phyloP scores from a whole-genome alignment of 30 jellyfish, hydroid and myxozoan species.

The Sanderia malayensis region DNA sequence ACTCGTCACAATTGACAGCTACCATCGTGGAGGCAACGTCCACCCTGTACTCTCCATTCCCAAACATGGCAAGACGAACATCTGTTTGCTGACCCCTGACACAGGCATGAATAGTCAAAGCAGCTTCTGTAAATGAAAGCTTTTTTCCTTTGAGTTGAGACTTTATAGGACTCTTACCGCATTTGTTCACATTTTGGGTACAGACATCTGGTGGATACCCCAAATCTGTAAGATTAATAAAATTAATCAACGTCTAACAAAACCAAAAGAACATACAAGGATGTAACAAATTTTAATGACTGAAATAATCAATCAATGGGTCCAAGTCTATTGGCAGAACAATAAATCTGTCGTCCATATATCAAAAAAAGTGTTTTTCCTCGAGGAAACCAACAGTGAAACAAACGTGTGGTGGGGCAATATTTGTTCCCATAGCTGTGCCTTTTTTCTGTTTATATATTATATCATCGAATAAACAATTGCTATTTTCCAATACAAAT shows the following conservation, averaged over 20 bases:
- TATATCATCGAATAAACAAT: too few relatives aligned
- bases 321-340: not conserved
- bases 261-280: not conserved
- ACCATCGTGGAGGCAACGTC: conserved; percentile 8
- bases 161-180: conserved; percentile 7
- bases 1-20: too few relatives aligned
- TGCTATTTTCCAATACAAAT: too few relatives aligned
- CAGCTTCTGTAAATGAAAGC: conserved; percentile 16
- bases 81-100: not conserved
- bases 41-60: not conserved
- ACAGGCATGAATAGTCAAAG: not conserved
- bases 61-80: conserved; percentile 8
- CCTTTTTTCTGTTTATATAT: too few relatives aligned
- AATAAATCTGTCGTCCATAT: too few relatives aligned
- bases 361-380: too few relatives aligned
- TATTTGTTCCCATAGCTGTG: too few relatives aligned
- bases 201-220: conserved; percentile 18
- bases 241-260: not conserved
- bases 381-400: too few relatives aligned
- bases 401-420: too few relatives aligned
- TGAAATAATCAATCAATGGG: not conserved
- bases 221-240: not conserved
- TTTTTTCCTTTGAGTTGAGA: conserved; percentile 5
- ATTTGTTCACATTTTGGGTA: conserved; percentile 17
- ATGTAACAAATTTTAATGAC: not conserved